Percentiles rank a stretch among this genome's conserved stretches.
phyloP scores from a whole-genome alignment of 2,113 vertebrate species.

The Stegostoma tigrinum region DNA sequence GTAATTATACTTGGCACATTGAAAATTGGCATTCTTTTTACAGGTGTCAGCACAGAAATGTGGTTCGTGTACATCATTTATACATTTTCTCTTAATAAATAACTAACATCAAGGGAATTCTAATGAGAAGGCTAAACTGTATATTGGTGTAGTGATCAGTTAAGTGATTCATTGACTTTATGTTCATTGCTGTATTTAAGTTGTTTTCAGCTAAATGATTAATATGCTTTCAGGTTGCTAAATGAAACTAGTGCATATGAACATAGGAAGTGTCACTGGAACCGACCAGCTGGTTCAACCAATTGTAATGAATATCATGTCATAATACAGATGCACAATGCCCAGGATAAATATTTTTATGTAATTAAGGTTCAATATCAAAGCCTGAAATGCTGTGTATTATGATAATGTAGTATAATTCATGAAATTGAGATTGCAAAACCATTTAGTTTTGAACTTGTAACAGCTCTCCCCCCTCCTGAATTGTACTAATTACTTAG shows the following conservation, averaged over 20 bases:
- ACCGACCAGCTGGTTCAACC: background rate
- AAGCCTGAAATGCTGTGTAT: background rate
- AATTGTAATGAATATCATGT: background rate
- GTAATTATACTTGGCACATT: background rate
- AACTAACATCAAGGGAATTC: constrained; percentile 16
- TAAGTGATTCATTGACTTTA: constrained; percentile 17
- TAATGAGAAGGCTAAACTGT: constrained; percentile 21
- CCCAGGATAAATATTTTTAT: background rate
- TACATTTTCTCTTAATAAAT: background rate
- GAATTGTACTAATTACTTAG: background rate
- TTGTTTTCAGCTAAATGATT: background rate
- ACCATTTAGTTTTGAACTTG: background rate
- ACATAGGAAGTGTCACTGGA: background rate
- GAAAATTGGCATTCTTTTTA: constrained; percentile 6
- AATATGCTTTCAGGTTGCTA: background rate
- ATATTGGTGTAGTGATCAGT: constrained; percentile 12
- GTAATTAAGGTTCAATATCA: background rate
- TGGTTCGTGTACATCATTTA: background rate
- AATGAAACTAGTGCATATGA: background rate
- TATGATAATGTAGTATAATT: background rate
- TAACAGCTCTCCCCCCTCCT: background rate
- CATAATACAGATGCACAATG: background rate
- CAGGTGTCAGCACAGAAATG: constrained; percentile 7
- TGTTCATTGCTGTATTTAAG: constrained; percentile 20
- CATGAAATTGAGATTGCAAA: background rate